These are phyloP conservation scores for Tapera naevia DNA, from an alignment of 2,797 vertebrate species.

Conservation along the genomic window DNA sequence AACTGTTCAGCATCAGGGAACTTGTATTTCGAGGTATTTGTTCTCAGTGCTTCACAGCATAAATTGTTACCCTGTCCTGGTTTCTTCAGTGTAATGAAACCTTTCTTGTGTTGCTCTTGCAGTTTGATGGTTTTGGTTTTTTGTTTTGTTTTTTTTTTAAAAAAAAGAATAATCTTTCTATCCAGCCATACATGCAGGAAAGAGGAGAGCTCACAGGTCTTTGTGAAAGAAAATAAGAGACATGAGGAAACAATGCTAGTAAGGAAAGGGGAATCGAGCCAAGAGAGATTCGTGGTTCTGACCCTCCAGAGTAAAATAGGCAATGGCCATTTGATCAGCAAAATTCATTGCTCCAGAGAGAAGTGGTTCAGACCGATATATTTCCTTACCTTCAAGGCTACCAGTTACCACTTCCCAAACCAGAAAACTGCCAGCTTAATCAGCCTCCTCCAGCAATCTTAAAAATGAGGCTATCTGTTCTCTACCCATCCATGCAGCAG, in stretches of 20 bases:
- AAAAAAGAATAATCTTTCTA: neutral
- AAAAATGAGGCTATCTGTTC: neutral
- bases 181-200: neutral
- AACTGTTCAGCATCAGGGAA: neutral
- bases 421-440: constrained; percentile 15
- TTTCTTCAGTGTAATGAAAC: neutral
- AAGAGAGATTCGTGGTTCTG: neutral
- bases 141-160: neutral
- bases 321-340: neutral
- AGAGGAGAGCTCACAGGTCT: neutral
- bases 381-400: neutral
- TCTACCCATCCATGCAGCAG: neutral
- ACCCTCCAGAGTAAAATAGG: neutral
- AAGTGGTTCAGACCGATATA: neutral
- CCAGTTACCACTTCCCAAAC: neutral
- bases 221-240: neutral
- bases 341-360: neutral
- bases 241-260: neutral
- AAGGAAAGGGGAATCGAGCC: neutral
- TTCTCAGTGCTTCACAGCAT: neutral
- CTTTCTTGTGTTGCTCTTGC: neutral
- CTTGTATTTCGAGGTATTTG: constrained; percentile 3
- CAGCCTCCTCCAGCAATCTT: neutral
- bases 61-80: neutral
- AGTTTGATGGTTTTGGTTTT: neutral